Evolutionary conservation across 2,113 vertebrate species (phyloP).

Genomic region (Epinephelus moara): DNA sequence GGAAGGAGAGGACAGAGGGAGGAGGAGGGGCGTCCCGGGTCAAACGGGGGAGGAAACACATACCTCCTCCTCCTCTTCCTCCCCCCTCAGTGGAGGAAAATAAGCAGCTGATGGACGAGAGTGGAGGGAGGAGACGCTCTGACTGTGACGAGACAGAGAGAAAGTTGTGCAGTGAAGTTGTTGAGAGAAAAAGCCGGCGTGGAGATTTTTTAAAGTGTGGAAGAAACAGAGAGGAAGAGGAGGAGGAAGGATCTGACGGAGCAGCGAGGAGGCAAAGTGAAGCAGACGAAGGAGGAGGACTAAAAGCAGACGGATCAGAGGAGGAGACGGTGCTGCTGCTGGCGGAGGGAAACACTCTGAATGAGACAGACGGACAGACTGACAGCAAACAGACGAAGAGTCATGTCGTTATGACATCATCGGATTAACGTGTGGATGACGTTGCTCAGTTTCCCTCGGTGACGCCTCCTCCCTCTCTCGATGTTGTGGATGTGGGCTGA

Average conservation of each 20-base stretch:
- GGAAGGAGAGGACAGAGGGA: constrained; percentile 33
- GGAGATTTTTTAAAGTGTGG: background rate
- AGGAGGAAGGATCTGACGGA: background rate
- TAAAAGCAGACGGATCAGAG: background rate
- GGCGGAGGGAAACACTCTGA: background rate
- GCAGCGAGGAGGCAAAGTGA: background rate
- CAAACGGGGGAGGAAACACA: constrained; percentile 66
- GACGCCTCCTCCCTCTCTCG: background rate
- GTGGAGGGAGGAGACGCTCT: constrained; percentile 19
- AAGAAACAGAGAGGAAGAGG: background rate
- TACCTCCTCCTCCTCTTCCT: constrained; percentile 37
- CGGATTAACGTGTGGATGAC: background rate
- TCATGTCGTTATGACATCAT: constrained; percentile 32
- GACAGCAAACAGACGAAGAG: constrained; percentile 9
- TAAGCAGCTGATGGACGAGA: constrained; percentile 47
- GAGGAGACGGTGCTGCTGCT: constrained; percentile 5
- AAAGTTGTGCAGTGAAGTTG: constrained; percentile 37
- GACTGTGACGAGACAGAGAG: background rate
- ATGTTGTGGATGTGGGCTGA: constrained; percentile 29
- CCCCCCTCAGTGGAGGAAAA: constrained; percentile 34
- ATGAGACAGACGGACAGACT: background rate
- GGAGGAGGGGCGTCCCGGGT: constrained; percentile 55
- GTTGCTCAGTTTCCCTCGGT: background rate
- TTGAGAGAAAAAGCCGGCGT: background rate
- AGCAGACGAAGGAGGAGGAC: background rate